Evolutionary conservation across 2,797 vertebrate species (phyloP), one percentile per base, ranked within the genome.

Genomic region (Peromyscus aztecus): DNA sequence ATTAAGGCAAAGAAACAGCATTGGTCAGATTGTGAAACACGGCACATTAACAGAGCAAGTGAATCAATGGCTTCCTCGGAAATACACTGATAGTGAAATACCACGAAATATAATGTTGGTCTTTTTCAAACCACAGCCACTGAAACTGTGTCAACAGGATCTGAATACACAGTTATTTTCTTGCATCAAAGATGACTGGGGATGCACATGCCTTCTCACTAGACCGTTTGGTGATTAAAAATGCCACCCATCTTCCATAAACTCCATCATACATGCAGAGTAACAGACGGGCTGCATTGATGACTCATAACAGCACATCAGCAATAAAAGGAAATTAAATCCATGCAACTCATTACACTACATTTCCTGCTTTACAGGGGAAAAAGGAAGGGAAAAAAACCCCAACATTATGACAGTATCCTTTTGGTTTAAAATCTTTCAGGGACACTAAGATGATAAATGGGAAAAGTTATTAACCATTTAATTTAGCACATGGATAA

Each of bases 211-310:
- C 21, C 75, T 92, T 92, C 82, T 89, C 73, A 14, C 6, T 89
- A 23, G 40, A n/a, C 76, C 12, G 46, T 34, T 65, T 97, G 73
- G 37, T 88, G 52, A 80, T 90, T 97, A 94, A 90, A 86, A 91
- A 92, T 80, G 27, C 61, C 80, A 92, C 37, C 63, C 2, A 0
- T 6, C 73, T 83, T 80, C 75, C 76, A 92, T 69, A 91, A 96
- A 95, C 89, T 61, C 82, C 49, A 65, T 94, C 65, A 84, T 92
- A 67, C 29, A 82, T 21, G 61, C 73, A 67, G 69, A 96, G 96
- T 96, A 96, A 94, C 97, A 98, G 96, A 96, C 91, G 92, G 94
- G 73, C 88, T 46, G 46, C 73, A 85, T 24, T 93, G 96, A 96
- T 67, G 65, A 88, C 94, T 81, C 87, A 49, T 92, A 43, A 85